A percentile compares a stretch with the other conserved stretches of the same genome.
phyloP scores from a whole-genome alignment of 1,140 invertebrate genomes.

The Belonocnema kinseyi region DNA sequence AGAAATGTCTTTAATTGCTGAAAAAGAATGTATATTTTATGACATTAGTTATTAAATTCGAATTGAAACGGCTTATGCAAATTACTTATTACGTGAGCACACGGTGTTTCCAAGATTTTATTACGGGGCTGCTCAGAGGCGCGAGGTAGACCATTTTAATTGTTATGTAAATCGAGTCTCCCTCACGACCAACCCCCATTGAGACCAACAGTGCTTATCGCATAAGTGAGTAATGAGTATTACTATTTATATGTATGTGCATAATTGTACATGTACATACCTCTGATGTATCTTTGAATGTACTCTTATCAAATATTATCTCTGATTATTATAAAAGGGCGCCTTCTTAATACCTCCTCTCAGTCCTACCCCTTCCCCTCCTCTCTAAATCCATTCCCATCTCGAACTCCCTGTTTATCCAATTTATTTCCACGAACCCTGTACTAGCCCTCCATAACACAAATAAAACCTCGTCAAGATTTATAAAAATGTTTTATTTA shows the following conservation, averaged over 20 bases:
- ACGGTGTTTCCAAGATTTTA: constrained; percentile 30
- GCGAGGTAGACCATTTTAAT: constrained; percentile 24
- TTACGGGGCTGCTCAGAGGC: constrained; percentile 5
- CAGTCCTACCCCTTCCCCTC: no score
- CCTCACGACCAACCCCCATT: constrained; percentile 14
- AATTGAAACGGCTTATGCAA: constrained; percentile 21
- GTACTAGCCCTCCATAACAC: no score
- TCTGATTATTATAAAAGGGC: no score
- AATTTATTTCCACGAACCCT: no score
- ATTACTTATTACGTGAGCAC: constrained; percentile 30
- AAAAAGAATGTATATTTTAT: not conserved
- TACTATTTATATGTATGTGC: not conserved
- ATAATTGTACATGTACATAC: not conserved
- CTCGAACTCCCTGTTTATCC: no score
- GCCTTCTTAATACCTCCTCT: no score
- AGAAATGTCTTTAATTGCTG: not conserved
- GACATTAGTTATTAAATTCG: constrained; percentile 14
- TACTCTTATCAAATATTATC: no score
- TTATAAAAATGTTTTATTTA: no score
- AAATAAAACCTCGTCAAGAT: no score
- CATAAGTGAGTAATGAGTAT: constrained; percentile 19
- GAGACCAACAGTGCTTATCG: constrained; percentile 26
- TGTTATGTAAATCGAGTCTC: constrained; percentile 28
- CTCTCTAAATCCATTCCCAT: no score
- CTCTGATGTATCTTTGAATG: no score